Conservation (phyloP, 2,113 vertebrate species). For the Pyrgilauda ruficollis region DNA sequence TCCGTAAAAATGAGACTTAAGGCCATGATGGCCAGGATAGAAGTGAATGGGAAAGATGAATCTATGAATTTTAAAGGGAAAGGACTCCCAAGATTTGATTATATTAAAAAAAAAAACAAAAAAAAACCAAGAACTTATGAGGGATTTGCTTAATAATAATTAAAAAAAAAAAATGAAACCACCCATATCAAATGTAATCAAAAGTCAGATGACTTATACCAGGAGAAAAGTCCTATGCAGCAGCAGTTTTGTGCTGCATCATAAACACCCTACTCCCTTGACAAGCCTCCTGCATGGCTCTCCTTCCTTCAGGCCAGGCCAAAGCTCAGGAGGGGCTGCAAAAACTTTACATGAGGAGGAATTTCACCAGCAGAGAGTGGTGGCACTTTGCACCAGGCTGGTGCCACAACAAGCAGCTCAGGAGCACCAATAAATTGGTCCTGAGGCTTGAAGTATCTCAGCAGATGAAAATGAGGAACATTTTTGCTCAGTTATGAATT, state of each 20-base stretch:
- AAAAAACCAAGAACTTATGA: accelerated
- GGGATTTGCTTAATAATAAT: neutral
- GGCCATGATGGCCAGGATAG: no score
- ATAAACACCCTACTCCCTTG: neutral
- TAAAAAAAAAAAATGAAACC: neutral
- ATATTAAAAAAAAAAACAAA: neutral
- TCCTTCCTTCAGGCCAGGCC: neutral
- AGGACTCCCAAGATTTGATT: neutral
- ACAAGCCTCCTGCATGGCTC: accelerated
- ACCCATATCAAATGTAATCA: neutral
- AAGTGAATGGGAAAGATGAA: neutral
- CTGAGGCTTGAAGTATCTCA: neutral
- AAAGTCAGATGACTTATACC: neutral
- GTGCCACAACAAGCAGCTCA: neutral
- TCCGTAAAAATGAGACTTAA: neutral
- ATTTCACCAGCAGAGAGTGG: neutral
- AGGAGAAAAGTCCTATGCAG: neutral
- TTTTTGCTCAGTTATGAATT: neutral
- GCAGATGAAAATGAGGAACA: neutral
- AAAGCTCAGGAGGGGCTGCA: neutral
- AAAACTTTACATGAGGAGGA: accelerated
- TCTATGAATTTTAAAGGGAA: neutral
- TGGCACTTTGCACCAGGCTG: neutral
- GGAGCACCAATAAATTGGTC: neutral
- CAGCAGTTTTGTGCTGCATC: neutral